Percentiles rank a stretch among this genome's conserved stretches.
Evolutionary conservation across 2,797 vertebrate species (phyloP).

Genomic region (Aeoliscus strigatus): DNA sequence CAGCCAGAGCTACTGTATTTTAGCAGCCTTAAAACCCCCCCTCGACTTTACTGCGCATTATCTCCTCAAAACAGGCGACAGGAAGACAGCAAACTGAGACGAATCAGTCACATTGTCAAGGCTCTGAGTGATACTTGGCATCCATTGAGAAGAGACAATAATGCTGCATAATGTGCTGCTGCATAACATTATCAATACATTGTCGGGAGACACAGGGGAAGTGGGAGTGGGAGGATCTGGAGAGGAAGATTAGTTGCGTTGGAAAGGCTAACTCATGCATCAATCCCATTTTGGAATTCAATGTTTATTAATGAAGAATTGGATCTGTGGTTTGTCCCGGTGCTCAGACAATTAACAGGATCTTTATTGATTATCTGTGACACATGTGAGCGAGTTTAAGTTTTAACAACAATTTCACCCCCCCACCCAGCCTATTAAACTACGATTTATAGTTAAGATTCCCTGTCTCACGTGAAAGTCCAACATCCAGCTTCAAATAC

Average conservation of each 20-base stretch:
- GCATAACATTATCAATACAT: slow-evolving; percentile 62
- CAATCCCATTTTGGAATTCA: slow-evolving; percentile 48
- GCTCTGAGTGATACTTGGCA: slow-evolving; percentile 54
- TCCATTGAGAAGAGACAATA: slow-evolving; percentile 53
- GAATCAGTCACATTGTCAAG: slow-evolving; percentile 60
- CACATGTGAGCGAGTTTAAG: too few species aligned
- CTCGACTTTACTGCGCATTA: slow-evolving; percentile 44
- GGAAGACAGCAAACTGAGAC: slow-evolving; percentile 47
- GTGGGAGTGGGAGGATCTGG: slow-evolving; percentile 47
- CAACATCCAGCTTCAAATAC: too few species aligned
- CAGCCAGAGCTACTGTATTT: slow-evolving; percentile 38
- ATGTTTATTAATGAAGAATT: too few species aligned
- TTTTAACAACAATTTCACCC: too few species aligned
- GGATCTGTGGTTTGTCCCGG: too few species aligned
- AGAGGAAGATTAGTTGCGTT: slow-evolving; percentile 52
- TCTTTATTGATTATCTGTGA: too few species aligned
- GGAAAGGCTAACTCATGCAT: slow-evolving; percentile 64
- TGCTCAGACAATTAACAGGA: too few species aligned
- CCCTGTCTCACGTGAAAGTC: too few species aligned
- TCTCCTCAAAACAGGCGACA: slow-evolving; percentile 60
- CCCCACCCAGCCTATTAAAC: too few species aligned
- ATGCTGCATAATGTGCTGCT: slow-evolving; percentile 41
- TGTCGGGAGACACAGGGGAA: slow-evolving; percentile 33
- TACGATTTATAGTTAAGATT: too few species aligned
- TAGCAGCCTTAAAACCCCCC: slow-evolving; percentile 12